phyloP scores from a whole-genome alignment of 30 jellyfish, hydroid and myxozoan species.

The Aurelia sp. region DNA sequence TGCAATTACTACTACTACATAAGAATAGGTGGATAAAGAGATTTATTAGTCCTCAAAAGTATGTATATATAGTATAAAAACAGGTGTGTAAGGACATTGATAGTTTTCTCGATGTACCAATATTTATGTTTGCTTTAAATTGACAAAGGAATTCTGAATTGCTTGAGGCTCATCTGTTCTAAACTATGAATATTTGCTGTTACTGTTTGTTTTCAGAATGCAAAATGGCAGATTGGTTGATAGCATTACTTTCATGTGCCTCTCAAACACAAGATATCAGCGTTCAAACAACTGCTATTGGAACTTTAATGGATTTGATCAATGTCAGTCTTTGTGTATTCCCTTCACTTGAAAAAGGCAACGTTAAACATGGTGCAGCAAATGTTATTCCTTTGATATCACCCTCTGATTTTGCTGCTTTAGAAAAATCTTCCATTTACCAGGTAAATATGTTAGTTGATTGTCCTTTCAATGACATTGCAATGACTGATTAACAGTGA shows the following conservation, averaged over 20 bases:
- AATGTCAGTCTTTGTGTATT: slow-evolving; percentile 83
- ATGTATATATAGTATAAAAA: no score
- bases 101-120: no score
- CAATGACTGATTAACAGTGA: no score
- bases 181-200: no score
- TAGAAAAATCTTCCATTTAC: slow-evolving; percentile 75
- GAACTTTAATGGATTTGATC: slow-evolving; percentile 83
- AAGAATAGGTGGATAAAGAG: no score
- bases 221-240: slow-evolving; percentile 74
- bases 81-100: no score
- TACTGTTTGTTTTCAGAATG: slow-evolving; percentile 15
- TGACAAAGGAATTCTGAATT: no score
- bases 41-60: no score
- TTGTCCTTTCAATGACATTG: no score
- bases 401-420: slow-evolving; percentile 36
- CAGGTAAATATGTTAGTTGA: slow-evolving; percentile 23
- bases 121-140: no score
- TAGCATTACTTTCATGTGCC: slow-evolving; percentile 69
- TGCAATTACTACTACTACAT: no score
- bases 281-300: slow-evolving; percentile 81
- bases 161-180: no score
- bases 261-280: slow-evolving; percentile 61
- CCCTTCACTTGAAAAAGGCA: slow-evolving; percentile 34
- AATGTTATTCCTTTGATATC: slow-evolving; percentile 86
- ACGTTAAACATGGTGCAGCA: slow-evolving; percentile 23